A percentile compares a stretch with the other conserved stretches of the same genome.
Conservation (phyloP, 2,888 invertebrate species). For the Osedax frankpressi region DNA sequence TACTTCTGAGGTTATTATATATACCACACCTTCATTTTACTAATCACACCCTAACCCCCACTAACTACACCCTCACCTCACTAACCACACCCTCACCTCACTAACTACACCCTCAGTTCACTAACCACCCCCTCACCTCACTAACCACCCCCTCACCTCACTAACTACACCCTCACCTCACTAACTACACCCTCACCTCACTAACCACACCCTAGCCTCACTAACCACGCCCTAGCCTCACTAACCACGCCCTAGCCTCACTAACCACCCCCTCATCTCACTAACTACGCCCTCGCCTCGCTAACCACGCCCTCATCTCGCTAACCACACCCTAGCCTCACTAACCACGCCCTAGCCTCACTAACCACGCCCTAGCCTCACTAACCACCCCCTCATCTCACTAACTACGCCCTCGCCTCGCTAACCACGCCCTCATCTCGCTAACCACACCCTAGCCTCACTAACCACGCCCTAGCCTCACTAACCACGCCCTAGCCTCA, state of each 20-base stretch:
- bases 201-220: background rate
- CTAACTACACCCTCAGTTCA: background rate
- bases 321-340: background rate
- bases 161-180: background rate
- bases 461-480: background rate
- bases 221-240: background rate
- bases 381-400: background rate
- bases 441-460: background rate
- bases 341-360: background rate
- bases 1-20: constrained; percentile 62
- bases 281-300: background rate
- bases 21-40: too few relatives aligned
- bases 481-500: background rate
- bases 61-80: background rate
- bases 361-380: background rate
- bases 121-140: background rate
- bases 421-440: background rate
- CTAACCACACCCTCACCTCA: background rate
- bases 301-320: background rate
- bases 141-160: background rate
- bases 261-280: background rate
- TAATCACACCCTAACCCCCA: too few relatives aligned
- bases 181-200: background rate
- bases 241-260: background rate
- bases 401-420: background rate